Evolutionary conservation across 2,113 vertebrate genomes (phyloP).

Genomic region (Oryzias woworae): DNA sequence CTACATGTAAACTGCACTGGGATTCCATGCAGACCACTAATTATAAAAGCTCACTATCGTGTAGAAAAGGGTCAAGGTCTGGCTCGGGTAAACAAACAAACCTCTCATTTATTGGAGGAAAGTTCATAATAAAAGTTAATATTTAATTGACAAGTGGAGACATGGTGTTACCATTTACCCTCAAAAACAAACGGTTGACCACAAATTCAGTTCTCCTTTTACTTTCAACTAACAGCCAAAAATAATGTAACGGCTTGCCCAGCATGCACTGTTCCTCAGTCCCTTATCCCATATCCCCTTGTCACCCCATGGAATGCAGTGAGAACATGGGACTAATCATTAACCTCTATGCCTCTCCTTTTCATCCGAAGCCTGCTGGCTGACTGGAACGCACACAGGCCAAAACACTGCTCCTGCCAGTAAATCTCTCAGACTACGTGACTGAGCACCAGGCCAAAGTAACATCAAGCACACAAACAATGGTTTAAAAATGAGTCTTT

Average conservation of each 20-base stretch:
- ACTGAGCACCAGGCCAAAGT: slow-evolving; percentile 46
- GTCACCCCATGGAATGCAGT: slow-evolving; percentile 67
- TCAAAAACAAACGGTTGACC: background rate
- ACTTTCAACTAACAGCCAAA: slow-evolving; percentile 13
- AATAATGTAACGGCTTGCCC: slow-evolving; percentile 3
- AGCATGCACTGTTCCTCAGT: slow-evolving; percentile 26
- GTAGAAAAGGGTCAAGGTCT: slow-evolving; percentile 44
- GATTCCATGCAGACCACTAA: slow-evolving; percentile 41
- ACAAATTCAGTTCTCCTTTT: slow-evolving; percentile 15
- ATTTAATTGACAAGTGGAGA: slow-evolving; percentile 2
- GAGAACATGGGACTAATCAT: slow-evolving; percentile 78
- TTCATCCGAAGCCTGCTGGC: slow-evolving; percentile 60
- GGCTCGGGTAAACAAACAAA: slow-evolving; percentile 40
- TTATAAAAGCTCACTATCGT: slow-evolving; percentile 29
- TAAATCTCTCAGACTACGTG: slow-evolving; percentile 69
- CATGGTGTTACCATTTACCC: background rate
- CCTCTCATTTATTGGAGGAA: slow-evolving; percentile 11
- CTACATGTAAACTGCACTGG: background rate
- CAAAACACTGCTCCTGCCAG: slow-evolving; percentile 66
- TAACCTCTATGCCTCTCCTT: slow-evolving; percentile 72
- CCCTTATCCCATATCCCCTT: slow-evolving; percentile 63
- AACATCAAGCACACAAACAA: slow-evolving; percentile 14
- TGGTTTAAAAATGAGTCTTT: slow-evolving; percentile 7
- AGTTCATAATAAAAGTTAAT: slow-evolving; percentile 32
- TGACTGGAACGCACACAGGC: slow-evolving; percentile 69